phyloP scores from a whole-genome alignment of 2,113 vertebrate genomes.

The Poecilia latipinna region DNA sequence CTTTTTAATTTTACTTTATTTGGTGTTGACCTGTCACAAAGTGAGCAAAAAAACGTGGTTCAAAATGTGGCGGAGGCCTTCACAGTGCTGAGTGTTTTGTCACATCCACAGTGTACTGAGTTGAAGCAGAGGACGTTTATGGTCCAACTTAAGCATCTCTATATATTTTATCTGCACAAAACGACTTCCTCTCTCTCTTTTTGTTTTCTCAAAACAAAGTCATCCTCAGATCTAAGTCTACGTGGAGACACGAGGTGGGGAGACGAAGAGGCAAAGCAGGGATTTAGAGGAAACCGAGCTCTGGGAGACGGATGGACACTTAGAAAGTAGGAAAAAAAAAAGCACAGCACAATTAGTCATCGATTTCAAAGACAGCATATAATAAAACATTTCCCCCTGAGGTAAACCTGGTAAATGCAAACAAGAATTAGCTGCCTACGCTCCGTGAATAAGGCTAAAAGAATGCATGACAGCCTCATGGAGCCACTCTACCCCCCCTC shows the following conservation, averaged over 20 bases:
- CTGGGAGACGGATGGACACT: constrained; percentile 37
- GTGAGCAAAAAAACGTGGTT: no score
- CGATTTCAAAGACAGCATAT: constrained; percentile 81
- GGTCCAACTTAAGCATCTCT: background rate
- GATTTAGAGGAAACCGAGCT: constrained; percentile 8
- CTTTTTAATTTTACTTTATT: background rate
- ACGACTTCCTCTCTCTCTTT: background rate
- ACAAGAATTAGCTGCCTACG: constrained; percentile 83
- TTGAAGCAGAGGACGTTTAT: no score
- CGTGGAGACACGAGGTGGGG: background rate
- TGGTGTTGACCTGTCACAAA: background rate
- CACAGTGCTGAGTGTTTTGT: no score
- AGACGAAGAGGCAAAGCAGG: background rate
- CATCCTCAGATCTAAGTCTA: constrained; percentile 20
- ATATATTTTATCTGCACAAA: constrained; percentile 4
- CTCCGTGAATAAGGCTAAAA: constrained; percentile 81
- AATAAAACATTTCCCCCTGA: constrained; percentile 83
- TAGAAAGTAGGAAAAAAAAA: background rate
- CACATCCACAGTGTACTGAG: no score
- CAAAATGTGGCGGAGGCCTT: no score
- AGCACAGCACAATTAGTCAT: constrained; percentile 80
- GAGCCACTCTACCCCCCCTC: constrained; percentile 65
- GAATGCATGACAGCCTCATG: constrained; percentile 78
- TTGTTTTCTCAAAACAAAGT: background rate
- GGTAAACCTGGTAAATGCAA: constrained; percentile 85